phyloP scores from a whole-genome alignment of 2,888 invertebrate species.

The Napeogenes inachia region DNA sequence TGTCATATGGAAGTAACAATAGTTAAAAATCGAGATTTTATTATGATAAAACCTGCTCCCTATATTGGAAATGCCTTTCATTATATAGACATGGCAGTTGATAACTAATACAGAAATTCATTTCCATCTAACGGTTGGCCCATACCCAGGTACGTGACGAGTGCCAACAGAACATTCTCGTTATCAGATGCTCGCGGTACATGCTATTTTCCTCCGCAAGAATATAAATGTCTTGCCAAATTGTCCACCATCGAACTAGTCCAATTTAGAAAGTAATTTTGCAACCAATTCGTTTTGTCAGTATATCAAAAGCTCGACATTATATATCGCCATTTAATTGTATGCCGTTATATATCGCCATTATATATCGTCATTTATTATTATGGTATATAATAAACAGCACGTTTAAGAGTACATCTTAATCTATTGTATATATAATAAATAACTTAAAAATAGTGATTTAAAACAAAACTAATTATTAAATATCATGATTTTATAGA shows the following conservation, averaged over 20 bases:
- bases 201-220: conserved; percentile 73
- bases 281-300: conserved; percentile 74
- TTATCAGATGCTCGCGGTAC: conserved; percentile 71
- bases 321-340: conserved; percentile 72
- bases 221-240: conserved; percentile 77
- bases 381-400: too few relatives aligned
- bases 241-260: conserved; percentile 74
- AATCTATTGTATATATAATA: neutral
- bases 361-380: too few relatives aligned
- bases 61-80: conserved; percentile 8
- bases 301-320: conserved; percentile 71
- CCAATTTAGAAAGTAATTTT: conserved; percentile 77
- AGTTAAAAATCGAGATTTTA: neutral
- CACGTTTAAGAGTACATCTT: conserved; percentile 12
- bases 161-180: conserved; percentile 53
- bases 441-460: too few relatives aligned
- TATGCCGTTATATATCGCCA: too few relatives aligned
- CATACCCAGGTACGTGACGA: conserved; percentile 57
- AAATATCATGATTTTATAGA: too few relatives aligned
- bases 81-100: conserved; percentile 22
- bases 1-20: neutral
- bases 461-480: too few relatives aligned
- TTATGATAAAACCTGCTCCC: neutral
- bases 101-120: conserved; percentile 55
- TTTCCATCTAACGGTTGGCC: conserved; percentile 69